Evolutionary conservation across 1,140 invertebrate species (phyloP), one percentile per base, ranked within the genome.

Genomic region (Drosophila bipectinata): DNA sequence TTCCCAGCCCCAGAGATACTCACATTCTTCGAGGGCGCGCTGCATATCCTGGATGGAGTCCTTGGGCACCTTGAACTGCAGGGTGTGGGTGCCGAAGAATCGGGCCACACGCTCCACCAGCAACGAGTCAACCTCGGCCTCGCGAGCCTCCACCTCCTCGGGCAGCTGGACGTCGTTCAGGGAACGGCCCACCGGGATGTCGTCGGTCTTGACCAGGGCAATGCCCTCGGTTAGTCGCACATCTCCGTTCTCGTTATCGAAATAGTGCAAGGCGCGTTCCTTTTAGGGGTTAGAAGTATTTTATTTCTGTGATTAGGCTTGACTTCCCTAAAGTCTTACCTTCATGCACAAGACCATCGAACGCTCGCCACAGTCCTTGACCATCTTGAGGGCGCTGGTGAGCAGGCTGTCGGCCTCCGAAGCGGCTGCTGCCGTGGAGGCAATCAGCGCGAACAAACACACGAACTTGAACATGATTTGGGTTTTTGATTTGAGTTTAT

Each of bases 51-150:
- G 93, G 67, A 95, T 93, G 63, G 94, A 93, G 21, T 94, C 93
- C 61, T 94, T 94, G 21, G 96, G 96, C 10, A 96, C 92, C 89
- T 95, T 96, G 67, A 97, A 94, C 90, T 97, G 95, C 45, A 97
- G 93, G 12, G 96, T 96, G 91, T 96, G 96, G 55, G 95, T 95
- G 69, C 95, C 94, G 51, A 97, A 93, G 93, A 96, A 96, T 62
- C 94, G 94, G 60, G 95, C 94, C 30, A 96, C 93, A 45, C 94
- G 94, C 77, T 97, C 96, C 18, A 96, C 92, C 28, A 97, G 92
- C 52, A 96, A 93, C n/a, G 94, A 94, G 75, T 97, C 95, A 4
- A 97, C 94, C 54, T 95, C 94, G n/a, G 94, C 93, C 92, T 97
- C 96, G 63, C 95, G 94, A 12, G 95, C 95, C 74, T 94, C 94